Conservation (phyloP, 2,888 invertebrate genomes). For the Uropetala carovei region DNA sequence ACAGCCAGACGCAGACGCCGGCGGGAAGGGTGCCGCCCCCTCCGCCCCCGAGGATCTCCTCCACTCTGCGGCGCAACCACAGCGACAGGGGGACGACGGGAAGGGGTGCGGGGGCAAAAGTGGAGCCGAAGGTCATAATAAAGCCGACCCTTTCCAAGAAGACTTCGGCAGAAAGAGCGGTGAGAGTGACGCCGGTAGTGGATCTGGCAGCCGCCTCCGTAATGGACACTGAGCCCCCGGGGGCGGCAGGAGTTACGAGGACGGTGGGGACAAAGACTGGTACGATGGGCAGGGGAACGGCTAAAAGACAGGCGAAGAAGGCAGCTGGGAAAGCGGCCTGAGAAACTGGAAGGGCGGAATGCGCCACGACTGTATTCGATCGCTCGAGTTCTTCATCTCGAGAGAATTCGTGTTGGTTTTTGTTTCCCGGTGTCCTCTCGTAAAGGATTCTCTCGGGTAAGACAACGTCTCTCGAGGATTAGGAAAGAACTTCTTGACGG, state of each 20-base stretch:
- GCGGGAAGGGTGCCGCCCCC: constrained; percentile 77
- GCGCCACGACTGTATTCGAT: neutral
- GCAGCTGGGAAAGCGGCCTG: neutral
- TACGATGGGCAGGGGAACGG: neutral
- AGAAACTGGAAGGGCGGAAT: neutral
- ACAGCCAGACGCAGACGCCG: constrained; percentile 65
- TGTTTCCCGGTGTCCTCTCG: too few relatives aligned
- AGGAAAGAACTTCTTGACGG: too few relatives aligned
- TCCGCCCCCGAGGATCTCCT: constrained; percentile 86
- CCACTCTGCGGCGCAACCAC: constrained; percentile 80
- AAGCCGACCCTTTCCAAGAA: constrained; percentile 44
- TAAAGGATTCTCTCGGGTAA: too few relatives aligned
- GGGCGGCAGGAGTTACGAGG: neutral
- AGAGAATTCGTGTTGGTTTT: too few relatives aligned
- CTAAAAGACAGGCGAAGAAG: constrained; percentile 45
- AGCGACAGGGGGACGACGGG: constrained; percentile 66
- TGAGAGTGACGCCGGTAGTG: constrained; percentile 12
- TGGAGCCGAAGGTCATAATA: constrained; percentile 44
- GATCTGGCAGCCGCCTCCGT: neutral
- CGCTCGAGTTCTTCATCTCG: too few relatives aligned
- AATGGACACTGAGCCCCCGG: neutral
- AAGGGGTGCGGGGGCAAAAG: neutral
- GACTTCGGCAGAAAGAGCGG: constrained; percentile 25
- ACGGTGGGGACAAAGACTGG: neutral
- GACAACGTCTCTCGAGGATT: too few relatives aligned